Percentiles rank a stretch among this genome's conserved stretches.
Conservation (phyloP, 2,797 vertebrate genomes). For the Macrochelys suwanniensis region DNA sequence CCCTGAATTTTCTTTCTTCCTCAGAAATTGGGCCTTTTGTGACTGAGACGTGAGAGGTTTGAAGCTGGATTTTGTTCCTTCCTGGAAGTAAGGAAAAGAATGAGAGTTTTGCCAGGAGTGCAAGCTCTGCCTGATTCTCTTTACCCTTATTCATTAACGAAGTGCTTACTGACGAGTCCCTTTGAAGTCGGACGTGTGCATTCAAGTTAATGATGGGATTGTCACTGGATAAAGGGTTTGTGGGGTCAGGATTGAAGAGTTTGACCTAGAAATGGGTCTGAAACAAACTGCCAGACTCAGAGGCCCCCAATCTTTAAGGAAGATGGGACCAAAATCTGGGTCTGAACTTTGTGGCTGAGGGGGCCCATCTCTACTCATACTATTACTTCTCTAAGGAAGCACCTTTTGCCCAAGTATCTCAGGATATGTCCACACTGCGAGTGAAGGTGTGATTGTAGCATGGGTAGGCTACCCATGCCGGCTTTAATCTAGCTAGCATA, state of each 20-base stretch:
- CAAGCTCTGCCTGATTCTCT: conserved; percentile 27
- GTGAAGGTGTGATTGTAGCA: neutral
- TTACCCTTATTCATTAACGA: conserved; percentile 13
- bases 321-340: neutral
- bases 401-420: neutral
- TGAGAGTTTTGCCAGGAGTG: neutral
- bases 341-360: neutral
- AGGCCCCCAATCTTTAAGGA: neutral
- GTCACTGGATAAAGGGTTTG: conserved; percentile 39
- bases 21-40: conserved; percentile 60
- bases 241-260: conserved; percentile 18
- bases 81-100: neutral
- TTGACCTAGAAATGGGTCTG: neutral
- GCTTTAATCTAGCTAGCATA: neutral
- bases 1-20: conserved; percentile 61
- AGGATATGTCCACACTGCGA: neutral
- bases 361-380: neutral
- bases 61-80: neutral
- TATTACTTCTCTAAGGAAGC: neutral
- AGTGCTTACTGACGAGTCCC: neutral
- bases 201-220: conserved; percentile 37
- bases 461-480: neutral
- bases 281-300: neutral
- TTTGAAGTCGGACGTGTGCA: neutral
- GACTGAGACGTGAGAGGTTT: neutral